Evolutionary conservation across 2,888 invertebrate species (phyloP).

Genomic region (Hirtodrosophila alboralis): DNA sequence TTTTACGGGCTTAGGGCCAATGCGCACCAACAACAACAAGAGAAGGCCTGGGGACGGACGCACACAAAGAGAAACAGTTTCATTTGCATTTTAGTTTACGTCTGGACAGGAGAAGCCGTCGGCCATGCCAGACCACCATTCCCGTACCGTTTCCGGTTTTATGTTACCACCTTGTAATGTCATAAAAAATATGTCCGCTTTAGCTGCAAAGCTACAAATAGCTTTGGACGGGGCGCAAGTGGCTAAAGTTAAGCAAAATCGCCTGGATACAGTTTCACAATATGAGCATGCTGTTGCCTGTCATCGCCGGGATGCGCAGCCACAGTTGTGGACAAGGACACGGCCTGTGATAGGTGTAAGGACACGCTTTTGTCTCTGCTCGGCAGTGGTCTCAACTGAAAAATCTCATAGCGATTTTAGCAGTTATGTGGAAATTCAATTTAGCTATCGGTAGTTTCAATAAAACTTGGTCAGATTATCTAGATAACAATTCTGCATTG

Average conservation of each 20-base stretch:
- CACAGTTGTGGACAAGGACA: not conserved
- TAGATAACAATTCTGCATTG: too few species aligned
- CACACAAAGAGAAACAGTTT: constrained; percentile 54
- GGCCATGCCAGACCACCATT: not conserved
- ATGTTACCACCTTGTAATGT: constrained; percentile 64
- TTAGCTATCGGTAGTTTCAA: too few species aligned
- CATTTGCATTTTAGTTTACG: constrained; percentile 70
- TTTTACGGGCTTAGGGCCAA: constrained; percentile 41
- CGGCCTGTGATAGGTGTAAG: not conserved
- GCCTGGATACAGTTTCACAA: constrained; percentile 21
- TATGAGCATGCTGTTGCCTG: constrained; percentile 32
- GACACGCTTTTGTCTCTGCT: not conserved
- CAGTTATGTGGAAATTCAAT: too few species aligned
- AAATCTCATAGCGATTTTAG: too few species aligned
- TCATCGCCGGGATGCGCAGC: constrained; percentile 28
- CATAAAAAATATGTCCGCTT: constrained; percentile 55
- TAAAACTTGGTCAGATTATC: too few species aligned
- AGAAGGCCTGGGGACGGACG: constrained; percentile 9
- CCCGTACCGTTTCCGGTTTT: constrained; percentile 52
- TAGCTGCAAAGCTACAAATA: constrained; percentile 13
- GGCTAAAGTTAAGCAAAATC: constrained; percentile 36
- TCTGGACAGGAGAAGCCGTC: constrained; percentile 34
- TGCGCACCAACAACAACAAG: constrained; percentile 13
- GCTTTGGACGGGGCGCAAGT: constrained; percentile 31
- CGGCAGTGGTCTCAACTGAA: constrained; percentile 28